Evolutionary conservation across 2,888 invertebrate genomes (phyloP).

Genomic region (Luffia ferchaultella): DNA sequence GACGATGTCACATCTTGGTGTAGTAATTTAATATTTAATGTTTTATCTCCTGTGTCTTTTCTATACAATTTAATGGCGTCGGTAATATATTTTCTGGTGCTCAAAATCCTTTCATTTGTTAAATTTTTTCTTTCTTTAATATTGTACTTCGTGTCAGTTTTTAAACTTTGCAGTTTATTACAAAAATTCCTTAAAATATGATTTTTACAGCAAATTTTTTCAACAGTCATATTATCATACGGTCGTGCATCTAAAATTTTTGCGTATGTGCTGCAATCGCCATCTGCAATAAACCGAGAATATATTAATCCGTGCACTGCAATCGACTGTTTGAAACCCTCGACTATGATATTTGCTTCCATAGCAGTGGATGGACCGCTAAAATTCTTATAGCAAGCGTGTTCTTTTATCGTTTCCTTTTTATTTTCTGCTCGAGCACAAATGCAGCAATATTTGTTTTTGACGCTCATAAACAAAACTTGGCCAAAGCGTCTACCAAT

Average conservation of each 20-base stretch:
- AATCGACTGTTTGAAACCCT: slow-evolving; percentile 10
- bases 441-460: slow-evolving; percentile 24
- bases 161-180: slow-evolving; percentile 6
- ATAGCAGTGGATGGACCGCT: slow-evolving; percentile 20
- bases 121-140: slow-evolving; percentile 7
- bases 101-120: slow-evolving; percentile 12
- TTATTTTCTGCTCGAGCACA: slow-evolving; percentile 19
- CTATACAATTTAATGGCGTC: slow-evolving; percentile 6
- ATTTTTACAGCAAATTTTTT: not conserved
- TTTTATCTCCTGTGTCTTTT: not conserved
- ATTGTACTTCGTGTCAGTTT: slow-evolving; percentile 15
- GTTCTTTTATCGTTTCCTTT: slow-evolving; percentile 12
- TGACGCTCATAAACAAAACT: slow-evolving; percentile 21
- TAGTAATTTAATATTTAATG: not conserved
- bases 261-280: slow-evolving; percentile 11
- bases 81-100: slow-evolving; percentile 10
- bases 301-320: slow-evolving; percentile 9
- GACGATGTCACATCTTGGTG: slow-evolving; percentile 11
- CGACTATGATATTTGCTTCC: slow-evolving; percentile 9
- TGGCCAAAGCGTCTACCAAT: slow-evolving; percentile 12
- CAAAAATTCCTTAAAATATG: slow-evolving; percentile 13
- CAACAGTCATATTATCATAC: slow-evolving; percentile 2
- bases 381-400: slow-evolving; percentile 28
- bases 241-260: slow-evolving; percentile 9
- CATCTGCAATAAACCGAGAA: slow-evolving; percentile 9